Conservation (phyloP, 2,113 vertebrate genomes). For the Pygoscelis antarcticus region DNA sequence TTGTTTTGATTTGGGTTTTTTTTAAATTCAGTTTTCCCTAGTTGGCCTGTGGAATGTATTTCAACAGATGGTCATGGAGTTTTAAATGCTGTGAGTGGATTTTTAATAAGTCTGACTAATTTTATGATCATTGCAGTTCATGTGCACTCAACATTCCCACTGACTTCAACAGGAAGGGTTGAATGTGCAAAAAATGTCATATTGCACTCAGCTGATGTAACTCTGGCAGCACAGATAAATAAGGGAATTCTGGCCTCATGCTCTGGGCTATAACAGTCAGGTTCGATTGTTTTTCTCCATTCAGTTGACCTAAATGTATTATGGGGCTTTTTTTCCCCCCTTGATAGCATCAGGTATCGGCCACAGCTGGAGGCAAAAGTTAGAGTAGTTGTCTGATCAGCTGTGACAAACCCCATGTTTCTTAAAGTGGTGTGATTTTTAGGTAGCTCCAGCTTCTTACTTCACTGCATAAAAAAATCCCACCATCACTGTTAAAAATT, state of each 20-base stretch:
- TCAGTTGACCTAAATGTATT: not conserved
- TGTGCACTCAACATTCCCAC: conserved; percentile 1
- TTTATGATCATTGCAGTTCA: conserved; percentile 52
- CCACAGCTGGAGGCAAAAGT: conserved; percentile 5
- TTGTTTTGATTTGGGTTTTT: not conserved
- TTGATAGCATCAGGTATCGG: not conserved
- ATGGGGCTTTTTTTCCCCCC: not conserved
- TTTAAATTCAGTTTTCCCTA: not conserved
- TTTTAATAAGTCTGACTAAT: conserved; percentile 72
- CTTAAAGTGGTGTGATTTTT: not conserved
- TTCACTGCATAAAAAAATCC: not conserved
- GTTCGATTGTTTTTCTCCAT: not conserved
- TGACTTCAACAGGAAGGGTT: not conserved
- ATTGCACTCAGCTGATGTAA: not conserved
- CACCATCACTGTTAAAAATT: not conserved
- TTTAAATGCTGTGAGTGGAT: conserved; percentile 54
- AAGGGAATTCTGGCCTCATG: not conserved
- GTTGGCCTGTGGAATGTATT: conserved; percentile 24
- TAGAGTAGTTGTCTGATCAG: conserved; percentile 1
- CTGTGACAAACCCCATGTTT: not conserved
- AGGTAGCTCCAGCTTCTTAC: not conserved
- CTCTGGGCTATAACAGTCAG: not conserved
- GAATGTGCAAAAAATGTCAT: not conserved
- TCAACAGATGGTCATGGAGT: conserved; percentile 57
- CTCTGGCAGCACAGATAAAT: not conserved